Evolutionary conservation across 2,888 invertebrate species (phyloP).

Genomic region (Galerucella nymphaeae): DNA sequence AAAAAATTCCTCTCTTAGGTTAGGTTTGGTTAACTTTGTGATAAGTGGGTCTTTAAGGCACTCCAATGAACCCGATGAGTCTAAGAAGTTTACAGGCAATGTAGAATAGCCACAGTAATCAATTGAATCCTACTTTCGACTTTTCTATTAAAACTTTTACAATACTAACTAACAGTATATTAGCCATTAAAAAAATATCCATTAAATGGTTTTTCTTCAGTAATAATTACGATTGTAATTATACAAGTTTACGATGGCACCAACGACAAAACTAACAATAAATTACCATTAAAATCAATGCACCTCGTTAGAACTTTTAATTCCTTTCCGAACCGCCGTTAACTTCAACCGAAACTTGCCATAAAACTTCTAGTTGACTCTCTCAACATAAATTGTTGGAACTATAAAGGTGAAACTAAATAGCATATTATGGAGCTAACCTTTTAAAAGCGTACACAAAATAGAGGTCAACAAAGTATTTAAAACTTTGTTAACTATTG

Average conservation of each 20-base stretch:
- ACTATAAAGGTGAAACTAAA: slow-evolving; percentile 13
- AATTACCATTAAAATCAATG: slow-evolving; percentile 13
- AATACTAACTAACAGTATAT: neutral
- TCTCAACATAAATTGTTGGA: slow-evolving; percentile 11
- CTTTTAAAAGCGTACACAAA: neutral
- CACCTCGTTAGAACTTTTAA: slow-evolving; percentile 16
- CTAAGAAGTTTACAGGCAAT: too few relatives aligned
- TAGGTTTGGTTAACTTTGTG: too few relatives aligned
- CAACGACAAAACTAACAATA: slow-evolving; percentile 13
- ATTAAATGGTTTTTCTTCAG: neutral
- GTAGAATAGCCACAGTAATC: too few relatives aligned
- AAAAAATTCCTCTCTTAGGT: too few relatives aligned
- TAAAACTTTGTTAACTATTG: neutral
- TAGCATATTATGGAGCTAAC: slow-evolving; percentile 7
- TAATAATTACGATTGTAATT: slow-evolving; percentile 2
- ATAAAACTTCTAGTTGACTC: slow-evolving; percentile 14
- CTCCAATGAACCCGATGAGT: too few relatives aligned
- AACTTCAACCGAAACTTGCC: slow-evolving; percentile 6
- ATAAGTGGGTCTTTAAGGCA: too few relatives aligned
- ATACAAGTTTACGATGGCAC: slow-evolving; percentile 1
- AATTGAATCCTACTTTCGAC: too few relatives aligned
- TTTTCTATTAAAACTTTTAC: too few relatives aligned
- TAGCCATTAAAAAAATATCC: neutral
- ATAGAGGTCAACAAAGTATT: neutral
- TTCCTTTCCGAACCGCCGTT: slow-evolving; percentile 10